Evolutionary conservation across 2,888 invertebrate genomes (phyloP).

Genomic region (Leptopilina drosophilae): DNA sequence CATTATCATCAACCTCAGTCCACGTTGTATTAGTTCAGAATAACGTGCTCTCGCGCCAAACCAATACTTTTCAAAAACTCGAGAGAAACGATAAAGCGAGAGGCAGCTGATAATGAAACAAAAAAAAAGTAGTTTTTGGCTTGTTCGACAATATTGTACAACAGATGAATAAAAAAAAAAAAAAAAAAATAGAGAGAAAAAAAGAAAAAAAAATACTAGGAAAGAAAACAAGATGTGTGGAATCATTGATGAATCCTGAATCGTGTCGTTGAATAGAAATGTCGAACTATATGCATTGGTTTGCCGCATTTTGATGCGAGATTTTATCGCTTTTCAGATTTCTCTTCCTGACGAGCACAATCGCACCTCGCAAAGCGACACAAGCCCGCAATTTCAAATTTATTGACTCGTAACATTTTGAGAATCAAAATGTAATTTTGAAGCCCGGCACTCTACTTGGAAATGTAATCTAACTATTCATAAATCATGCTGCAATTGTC

Average conservation of each 20-base stretch:
- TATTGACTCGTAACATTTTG: slow-evolving; percentile 35
- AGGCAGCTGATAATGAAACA: not conserved
- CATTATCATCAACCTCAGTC: slow-evolving; percentile 32
- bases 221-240: slow-evolving; percentile 5
- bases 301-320: slow-evolving; percentile 35
- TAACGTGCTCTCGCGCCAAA: not conserved
- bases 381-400: slow-evolving; percentile 36
- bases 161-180: not conserved
- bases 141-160: not conserved
- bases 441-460: slow-evolving; percentile 2
- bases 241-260: slow-evolving; percentile 33
- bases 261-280: slow-evolving; percentile 7
- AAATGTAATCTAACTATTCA: slow-evolving; percentile 28
- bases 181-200: not conserved
- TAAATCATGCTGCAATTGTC: slow-evolving; percentile 11
- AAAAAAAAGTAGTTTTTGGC: not conserved
- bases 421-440: slow-evolving; percentile 27
- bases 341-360: slow-evolving; percentile 21
- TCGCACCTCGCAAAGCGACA: slow-evolving; percentile 26
- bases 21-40: slow-evolving; percentile 11
- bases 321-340: slow-evolving; percentile 39
- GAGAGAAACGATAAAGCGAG: not conserved
- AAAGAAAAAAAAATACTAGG: not conserved
- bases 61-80: slow-evolving; percentile 10
- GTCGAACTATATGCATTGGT: slow-evolving; percentile 6